Percentiles rank a stretch among this genome's conserved stretches.
phyloP scores from a whole-genome alignment of 2,888 invertebrate species.

The Himalopsyche anomala region DNA sequence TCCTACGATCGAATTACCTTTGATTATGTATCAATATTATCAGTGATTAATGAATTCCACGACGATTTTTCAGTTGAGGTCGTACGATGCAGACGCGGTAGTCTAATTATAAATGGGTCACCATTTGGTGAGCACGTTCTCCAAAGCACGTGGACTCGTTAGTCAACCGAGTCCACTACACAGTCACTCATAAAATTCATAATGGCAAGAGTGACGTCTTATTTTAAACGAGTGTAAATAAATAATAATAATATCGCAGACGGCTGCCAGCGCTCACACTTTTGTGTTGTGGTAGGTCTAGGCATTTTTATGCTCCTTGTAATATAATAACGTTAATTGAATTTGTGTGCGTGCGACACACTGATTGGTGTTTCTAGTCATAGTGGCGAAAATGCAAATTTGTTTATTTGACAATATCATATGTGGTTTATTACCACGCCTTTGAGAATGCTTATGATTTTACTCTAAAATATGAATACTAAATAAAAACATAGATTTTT shows the following conservation, averaged over 20 bases:
- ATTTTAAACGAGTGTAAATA: slow-evolving; percentile 11
- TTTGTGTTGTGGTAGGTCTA: slow-evolving; percentile 20
- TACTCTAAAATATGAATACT: no score
- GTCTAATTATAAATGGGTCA: slow-evolving; percentile 37
- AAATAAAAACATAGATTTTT: no score
- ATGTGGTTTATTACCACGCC: no score
- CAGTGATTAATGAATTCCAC: neutral
- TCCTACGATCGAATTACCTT: no score
- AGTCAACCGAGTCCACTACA: neutral
- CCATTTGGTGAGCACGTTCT: slow-evolving; percentile 17
- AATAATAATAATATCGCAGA: slow-evolving; percentile 7
- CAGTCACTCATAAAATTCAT: slow-evolving; percentile 9
- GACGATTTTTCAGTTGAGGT: slow-evolving; percentile 4
- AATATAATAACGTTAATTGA: neutral
- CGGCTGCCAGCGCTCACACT: neutral
- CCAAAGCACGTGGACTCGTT: slow-evolving; percentile 1
- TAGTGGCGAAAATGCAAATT: no score
- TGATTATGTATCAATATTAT: neutral
- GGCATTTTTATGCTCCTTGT: neutral
- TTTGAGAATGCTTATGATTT: no score
- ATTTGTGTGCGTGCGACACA: no score
- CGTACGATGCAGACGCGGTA: neutral
- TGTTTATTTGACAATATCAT: no score
- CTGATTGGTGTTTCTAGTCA: no score
- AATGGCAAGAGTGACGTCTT: slow-evolving; percentile 14